Evolutionary conservation across 1,140 invertebrate genomes (phyloP), one percentile per base, ranked within the genome.

Genomic region (Dreissena rostriformis): DNA sequence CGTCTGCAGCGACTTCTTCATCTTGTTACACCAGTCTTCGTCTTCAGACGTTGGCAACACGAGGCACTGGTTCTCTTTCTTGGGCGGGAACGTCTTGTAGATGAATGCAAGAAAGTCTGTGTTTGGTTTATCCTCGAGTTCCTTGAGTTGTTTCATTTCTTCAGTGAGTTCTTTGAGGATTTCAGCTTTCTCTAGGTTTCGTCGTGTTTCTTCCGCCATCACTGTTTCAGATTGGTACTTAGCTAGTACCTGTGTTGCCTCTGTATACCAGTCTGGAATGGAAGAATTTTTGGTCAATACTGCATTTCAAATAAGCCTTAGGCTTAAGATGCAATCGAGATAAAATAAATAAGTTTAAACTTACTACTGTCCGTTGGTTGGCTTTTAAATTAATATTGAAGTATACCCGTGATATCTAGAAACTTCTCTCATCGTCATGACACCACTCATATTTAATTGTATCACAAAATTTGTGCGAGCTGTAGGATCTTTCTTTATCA

Each of bases 51-150:
- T 66, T 51, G 12, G 14, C 5, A 71, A 22, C 10, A 52, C 74
- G 22, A 85, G 17, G 63, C 86, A 87, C 51, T 90, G 72, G 0
- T 29, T 72, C 17, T 74, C 29, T 49, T 89, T 87, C 29, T 86
- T 88, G 15, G 88, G 86, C 24, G 88, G 88, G 39, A 83, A 83
- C 24, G 66, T 88, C 52, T 82, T 77, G 80, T 90, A 90, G 4
- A 90, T 49, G 57, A 86, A 88, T 15, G 71, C 76, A 14, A 90
- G 82, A 71, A 90, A 87, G 14, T 89, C 74, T 8, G 77, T 14
- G 5, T 79, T 29, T 11, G 73, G 72, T 6, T 86, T 82, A 24
- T 82, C 39, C 1, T 82, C 66, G n/a, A 78, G 53, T 66, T 76
- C 80, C 15, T 87, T 66, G 15, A 90, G 70, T 24, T 78, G 68